Percentiles rank a stretch among this genome's conserved stretches.
These are phyloP conservation scores for Lophius piscatorius DNA, from an alignment of 2,113 vertebrate genomes.

Conservation along the genomic window DNA sequence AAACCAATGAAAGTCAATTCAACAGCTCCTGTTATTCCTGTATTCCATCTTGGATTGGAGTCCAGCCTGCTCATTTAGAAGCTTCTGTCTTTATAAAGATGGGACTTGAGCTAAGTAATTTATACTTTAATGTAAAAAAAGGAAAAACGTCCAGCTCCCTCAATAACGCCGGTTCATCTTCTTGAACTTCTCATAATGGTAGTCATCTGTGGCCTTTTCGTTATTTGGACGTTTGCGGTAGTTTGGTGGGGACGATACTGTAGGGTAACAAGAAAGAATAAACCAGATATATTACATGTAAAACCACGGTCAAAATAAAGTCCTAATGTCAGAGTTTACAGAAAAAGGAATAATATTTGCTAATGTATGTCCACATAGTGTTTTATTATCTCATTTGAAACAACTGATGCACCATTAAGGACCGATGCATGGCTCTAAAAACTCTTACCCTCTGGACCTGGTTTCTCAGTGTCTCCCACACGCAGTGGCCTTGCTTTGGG, in stretches of 20 bases:
- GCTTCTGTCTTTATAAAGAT: not conserved
- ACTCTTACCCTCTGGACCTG: slow-evolving; percentile 90
- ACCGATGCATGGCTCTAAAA: not conserved
- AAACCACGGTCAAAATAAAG: not conserved
- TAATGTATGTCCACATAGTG: no score
- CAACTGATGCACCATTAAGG: no score
- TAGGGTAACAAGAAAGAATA: not conserved
- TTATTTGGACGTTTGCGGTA: slow-evolving; percentile 93
- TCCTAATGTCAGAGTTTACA: not conserved
- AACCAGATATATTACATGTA: not conserved
- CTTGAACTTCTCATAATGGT: slow-evolving; percentile 99
- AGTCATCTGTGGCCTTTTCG: slow-evolving; percentile 97
- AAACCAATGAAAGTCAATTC: no score
- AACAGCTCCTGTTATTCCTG: no score
- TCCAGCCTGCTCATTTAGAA: no score
- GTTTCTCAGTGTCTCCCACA: slow-evolving; percentile 95
- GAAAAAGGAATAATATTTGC: not conserved
- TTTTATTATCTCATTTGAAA: no score
- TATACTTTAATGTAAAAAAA: not conserved
- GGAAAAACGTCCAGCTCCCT: slow-evolving; percentile 25
- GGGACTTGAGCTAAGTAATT: not conserved
- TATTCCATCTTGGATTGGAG: no score
- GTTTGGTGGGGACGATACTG: slow-evolving; percentile 85
- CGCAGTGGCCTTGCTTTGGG: slow-evolving; percentile 93
- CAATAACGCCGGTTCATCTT: slow-evolving; percentile 97